These are phyloP conservation scores for Myiothlypis coronata DNA, from an alignment of 2,797 vertebrate species.

Conservation along the genomic window DNA sequence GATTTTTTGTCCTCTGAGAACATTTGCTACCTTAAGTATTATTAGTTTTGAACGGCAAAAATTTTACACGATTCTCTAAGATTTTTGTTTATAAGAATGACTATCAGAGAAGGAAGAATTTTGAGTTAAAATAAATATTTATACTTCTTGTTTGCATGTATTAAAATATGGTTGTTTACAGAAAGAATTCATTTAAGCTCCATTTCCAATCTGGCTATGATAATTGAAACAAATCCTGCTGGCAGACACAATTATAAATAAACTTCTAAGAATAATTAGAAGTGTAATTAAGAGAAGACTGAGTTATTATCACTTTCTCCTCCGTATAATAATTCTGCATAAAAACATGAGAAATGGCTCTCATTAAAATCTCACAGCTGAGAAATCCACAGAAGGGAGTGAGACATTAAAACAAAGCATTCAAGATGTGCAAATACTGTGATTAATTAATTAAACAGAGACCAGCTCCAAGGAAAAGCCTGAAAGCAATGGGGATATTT, in stretches of 20 bases:
- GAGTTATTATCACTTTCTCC: conserved; percentile 20
- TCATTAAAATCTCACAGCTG: conserved; percentile 37
- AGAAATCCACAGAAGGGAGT: not conserved
- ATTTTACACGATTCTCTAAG: not conserved
- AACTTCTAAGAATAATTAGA: conserved; percentile 62
- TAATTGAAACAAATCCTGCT: conserved; percentile 36
- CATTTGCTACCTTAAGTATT: not conserved
- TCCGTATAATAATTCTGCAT: not conserved
- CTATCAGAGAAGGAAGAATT: not conserved
- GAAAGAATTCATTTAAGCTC: conserved; percentile 48
- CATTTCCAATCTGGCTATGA: conserved; percentile 39
- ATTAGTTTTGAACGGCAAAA: not conserved
- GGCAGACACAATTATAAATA: conserved; percentile 46
- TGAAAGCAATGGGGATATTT: not conserved
- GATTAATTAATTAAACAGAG: not conserved
- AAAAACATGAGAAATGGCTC: conserved; percentile 14
- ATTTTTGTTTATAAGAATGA: not conserved
- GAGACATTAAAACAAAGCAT: not conserved
- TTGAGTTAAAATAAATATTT: conserved; percentile 21
- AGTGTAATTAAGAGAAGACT: conserved; percentile 62
- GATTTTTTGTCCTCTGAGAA: not conserved
- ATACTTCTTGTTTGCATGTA: not conserved
- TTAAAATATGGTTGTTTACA: conserved; percentile 32
- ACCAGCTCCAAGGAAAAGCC: not conserved
- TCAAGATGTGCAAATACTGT: not conserved